A percentile compares a stretch with the other conserved stretches of the same genome.
Conservation (phyloP, 2,888 invertebrate species). For the Cephus nigrinus region DNA sequence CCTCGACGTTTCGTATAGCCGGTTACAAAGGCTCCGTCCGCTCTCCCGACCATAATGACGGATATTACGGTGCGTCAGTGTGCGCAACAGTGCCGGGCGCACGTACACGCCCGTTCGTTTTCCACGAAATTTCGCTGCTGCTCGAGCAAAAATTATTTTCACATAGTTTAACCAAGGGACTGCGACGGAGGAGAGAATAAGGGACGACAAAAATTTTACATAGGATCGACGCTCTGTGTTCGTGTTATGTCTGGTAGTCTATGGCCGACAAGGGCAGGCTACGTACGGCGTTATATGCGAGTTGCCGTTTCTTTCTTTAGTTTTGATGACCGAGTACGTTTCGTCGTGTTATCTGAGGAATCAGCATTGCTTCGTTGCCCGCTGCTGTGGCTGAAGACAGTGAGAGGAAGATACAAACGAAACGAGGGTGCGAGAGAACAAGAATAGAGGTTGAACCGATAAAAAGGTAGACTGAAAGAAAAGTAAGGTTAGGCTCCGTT, state of each 20-base stretch:
- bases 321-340: constrained; percentile 19
- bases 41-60: neutral
- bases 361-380: constrained; percentile 12
- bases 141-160: neutral
- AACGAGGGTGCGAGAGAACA: constrained; percentile 8
- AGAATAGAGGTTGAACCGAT: constrained; percentile 10
- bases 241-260: neutral
- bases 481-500: neutral
- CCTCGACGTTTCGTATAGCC: neutral
- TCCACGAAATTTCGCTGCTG: neutral
- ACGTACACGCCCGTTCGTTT: neutral
- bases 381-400: neutral
- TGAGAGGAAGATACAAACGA: constrained; percentile 13
- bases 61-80: neutral
- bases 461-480: neutral
- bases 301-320: neutral
- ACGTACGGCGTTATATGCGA: neutral
- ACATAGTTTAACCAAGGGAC: neutral
- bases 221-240: neutral
- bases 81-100: neutral
- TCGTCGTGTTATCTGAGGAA: constrained; percentile 38
- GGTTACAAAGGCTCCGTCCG: neutral
- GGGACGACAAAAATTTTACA: neutral
- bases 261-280: neutral
- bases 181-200: neutral